These are phyloP conservation scores for Ataeniobius toweri DNA, from an alignment of 2,797 vertebrate species.

Conservation along the genomic window DNA sequence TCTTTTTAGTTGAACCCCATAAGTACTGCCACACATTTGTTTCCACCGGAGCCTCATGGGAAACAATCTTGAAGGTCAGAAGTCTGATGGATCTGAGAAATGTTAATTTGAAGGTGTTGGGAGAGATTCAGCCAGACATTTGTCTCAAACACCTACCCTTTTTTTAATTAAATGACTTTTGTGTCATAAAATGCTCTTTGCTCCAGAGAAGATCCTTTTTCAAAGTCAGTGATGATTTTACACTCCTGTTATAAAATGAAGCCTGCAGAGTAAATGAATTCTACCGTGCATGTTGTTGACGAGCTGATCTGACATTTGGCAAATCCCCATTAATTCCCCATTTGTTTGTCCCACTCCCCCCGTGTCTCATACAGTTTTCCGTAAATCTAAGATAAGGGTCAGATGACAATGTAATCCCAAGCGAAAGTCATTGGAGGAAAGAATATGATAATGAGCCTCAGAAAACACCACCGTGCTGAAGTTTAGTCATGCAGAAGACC, in stretches of 20 bases:
- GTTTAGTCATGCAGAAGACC: conserved; percentile 44
- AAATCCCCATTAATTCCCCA: conserved; percentile 37
- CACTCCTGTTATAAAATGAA: not conserved
- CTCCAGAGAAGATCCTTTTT: not conserved
- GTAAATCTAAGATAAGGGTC: conserved; percentile 48
- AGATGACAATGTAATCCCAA: conserved; percentile 44
- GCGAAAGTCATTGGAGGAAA: conserved; percentile 24
- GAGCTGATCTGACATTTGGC: conserved; percentile 48
- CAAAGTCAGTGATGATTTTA: not conserved
- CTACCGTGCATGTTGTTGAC: conserved; percentile 20
- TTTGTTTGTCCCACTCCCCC: conserved; percentile 25
- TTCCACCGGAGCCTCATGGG: conserved; percentile 24
- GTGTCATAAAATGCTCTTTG: conserved; percentile 10
- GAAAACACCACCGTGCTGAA: conserved; percentile 30
- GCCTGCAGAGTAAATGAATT: conserved; percentile 23
- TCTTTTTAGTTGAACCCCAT: not conserved
- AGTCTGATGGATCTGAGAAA: conserved; percentile 41
- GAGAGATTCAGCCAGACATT: conserved; percentile 14
- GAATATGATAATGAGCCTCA: conserved; percentile 46
- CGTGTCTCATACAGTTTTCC: conserved; percentile 14
- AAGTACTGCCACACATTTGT: not conserved
- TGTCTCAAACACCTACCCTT: conserved; percentile 2
- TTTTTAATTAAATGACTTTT: conserved; percentile 12
- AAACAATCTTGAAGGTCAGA: conserved; percentile 36
- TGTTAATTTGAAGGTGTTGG: conserved; percentile 52